Evolutionary conservation across 2,888 invertebrate species (phyloP), one percentile per base, ranked within the genome.

Genomic region (Eupithecia subumbrata): DNA sequence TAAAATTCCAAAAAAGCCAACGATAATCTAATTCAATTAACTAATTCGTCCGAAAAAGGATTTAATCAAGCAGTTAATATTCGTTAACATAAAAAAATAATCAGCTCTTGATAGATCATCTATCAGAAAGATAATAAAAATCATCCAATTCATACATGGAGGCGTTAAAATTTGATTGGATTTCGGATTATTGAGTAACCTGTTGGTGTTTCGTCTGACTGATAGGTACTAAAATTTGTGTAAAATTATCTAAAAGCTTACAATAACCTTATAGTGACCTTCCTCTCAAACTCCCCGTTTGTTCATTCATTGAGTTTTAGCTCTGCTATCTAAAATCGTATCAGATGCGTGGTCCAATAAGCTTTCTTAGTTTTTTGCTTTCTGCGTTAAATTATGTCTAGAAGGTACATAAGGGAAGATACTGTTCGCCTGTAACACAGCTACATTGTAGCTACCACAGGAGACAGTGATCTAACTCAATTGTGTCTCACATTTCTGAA

Each of bases 51-150:
- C 78, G 30, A 72, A 72, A 75, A 72, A 43, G 66, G 43, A 69
- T 64, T 71, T 80, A 78, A 80, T 76, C 66, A 76, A 78, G 77
- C 69, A 74, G 73, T 80, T 71, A 60, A 74, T 73, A 79, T 78
- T 74, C 78, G 18, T 52, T 76, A 74, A 40, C 63, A 67, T 64
- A 76, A 70, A 77, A 73, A 70, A 73, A 76, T 71, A 66, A 75
- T 73, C 73, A 73, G 40, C 14, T 78, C 63, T 34, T 43, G 63
- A 72, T 64, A 48, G 56, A 71, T 64, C 56, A 69, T 78, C 72
- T 69, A 75, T 76, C 76, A 71, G 68, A 72, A 68, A 71, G 45
- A 74, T 77, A 71, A 72, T 80, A 76, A 74, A 67, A 77, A 79
- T 71, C 73, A 68, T 70, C 52, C 43, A 18, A 52, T 66, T 75